Percentiles rank a stretch among this genome's conserved stretches.
These are phyloP conservation scores for Calidris pygmaea DNA, from an alignment of 2,113 vertebrate genomes.

Conservation along the genomic window DNA sequence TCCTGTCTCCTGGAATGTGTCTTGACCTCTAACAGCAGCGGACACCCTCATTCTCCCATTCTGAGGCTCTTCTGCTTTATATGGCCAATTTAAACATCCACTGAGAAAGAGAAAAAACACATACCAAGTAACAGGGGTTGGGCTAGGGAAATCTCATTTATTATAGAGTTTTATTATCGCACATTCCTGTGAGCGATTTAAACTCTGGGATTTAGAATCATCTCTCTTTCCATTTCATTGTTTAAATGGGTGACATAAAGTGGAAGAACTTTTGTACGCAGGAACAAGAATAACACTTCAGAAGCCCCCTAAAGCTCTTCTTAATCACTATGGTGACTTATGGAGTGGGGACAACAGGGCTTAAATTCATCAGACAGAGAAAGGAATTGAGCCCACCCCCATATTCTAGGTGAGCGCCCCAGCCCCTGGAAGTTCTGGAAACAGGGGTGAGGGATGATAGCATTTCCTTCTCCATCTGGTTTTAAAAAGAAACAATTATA, in stretches of 20 bases:
- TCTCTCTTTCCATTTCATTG: neutral
- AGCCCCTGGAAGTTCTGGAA: neutral
- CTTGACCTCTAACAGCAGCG: neutral
- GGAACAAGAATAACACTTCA: neutral
- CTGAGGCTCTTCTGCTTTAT: neutral
- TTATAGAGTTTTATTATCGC: neutral
- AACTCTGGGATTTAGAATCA: neutral
- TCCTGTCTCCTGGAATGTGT: neutral
- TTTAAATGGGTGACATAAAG: constrained; percentile 9
- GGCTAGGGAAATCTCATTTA: neutral
- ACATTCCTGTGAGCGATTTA: neutral
- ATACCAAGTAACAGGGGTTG: neutral
- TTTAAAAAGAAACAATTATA: neutral
- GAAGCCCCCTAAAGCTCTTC: neutral
- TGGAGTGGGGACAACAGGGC: neutral
- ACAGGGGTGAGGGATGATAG: neutral
- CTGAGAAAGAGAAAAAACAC: neutral
- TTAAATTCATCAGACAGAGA: neutral
- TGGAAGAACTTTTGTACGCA: neutral
- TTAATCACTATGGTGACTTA: neutral
- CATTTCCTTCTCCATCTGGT: neutral
- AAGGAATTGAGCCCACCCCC: neutral
- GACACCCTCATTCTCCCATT: neutral
- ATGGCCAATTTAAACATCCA: neutral
- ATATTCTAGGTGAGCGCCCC: neutral